Conservation (phyloP, 2,888 invertebrate genomes). For the Lithophane semibrunnea region DNA sequence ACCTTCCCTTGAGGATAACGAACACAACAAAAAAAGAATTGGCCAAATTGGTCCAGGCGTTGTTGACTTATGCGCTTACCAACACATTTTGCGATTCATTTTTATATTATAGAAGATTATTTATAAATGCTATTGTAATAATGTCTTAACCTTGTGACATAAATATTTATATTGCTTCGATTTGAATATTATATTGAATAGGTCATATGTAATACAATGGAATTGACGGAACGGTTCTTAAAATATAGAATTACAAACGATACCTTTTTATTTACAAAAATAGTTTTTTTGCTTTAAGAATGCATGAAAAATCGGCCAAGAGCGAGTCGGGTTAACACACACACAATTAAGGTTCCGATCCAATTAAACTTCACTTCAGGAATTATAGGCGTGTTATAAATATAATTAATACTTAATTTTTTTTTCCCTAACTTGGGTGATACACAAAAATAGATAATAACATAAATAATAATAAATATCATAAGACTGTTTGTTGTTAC, state of each 20-base stretch:
- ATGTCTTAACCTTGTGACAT: slow-evolving; percentile 12
- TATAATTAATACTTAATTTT: too few relatives aligned
- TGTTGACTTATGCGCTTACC: too few relatives aligned
- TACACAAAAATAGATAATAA: too few relatives aligned
- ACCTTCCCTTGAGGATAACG: too few relatives aligned
- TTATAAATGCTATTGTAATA: slow-evolving; percentile 46
- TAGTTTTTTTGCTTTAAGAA: neutral
- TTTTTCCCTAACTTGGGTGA: too few relatives aligned
- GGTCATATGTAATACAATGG: slow-evolving; percentile 2
- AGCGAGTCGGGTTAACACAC: neutral
- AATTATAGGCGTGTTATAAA: too few relatives aligned
- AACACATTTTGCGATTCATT: neutral
- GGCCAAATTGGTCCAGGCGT: too few relatives aligned
- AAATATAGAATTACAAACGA: slow-evolving; percentile 10
- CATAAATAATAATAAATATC: neutral
- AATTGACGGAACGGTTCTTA: slow-evolving; percentile 29
- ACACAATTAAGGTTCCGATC: neutral
- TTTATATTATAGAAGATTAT: neutral
- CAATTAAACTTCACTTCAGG: neutral
- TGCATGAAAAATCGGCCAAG: neutral
- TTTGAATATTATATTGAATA: slow-evolving; percentile 21
- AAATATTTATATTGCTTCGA: slow-evolving; percentile 21
- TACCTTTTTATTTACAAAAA: neutral
- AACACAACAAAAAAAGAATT: too few relatives aligned
- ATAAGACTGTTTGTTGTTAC: neutral